Evolutionary conservation across 1,140 invertebrate genomes (phyloP), one percentile per base, ranked within the genome.

Genomic region (Wiebesia pumilae): DNA sequence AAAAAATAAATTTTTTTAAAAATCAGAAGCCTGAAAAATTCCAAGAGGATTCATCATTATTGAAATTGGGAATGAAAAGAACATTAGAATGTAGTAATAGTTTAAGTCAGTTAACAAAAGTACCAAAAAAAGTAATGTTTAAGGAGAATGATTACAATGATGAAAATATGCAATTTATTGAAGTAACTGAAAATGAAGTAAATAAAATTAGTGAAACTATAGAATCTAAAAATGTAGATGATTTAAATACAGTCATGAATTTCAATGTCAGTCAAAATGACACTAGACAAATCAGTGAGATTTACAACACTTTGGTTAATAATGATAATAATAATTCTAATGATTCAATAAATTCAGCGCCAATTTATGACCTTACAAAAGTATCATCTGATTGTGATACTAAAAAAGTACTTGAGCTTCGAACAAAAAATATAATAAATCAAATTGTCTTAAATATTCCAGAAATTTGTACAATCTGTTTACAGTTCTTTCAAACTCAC

Each of bases 91-190:
- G 16, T 79, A 65, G 69, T 79, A 43, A 75, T 69, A 62, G 4
- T 47, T 78, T 16, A 27, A 80, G 62, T 73, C 69, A 80, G 27
- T 81, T 87, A 77, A 43, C 78, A 65, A 87, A 87, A 79, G 86
- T 87, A 75, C 86, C 86, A 62, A 87, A 87, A 67, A 84, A 87
- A 87, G 86, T 87, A 47, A 38, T 84, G 16, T 87, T 84, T 71
- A 84, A 84, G 67, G 77, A 87, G 33, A 81, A 58, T 65, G 67
- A 84, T 3, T 86, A 67, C 75, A 43, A 33, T 51, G 80, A 82
- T 51, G 78, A 81, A 51, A 71, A 87, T 80, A 43, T 83, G n/a
- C 58, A 87, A 83, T 80, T 43, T 35, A 84, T 87, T 35, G 77
- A 84, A 81, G 27, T 84, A 3, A 38, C 51, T 35, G 69, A 87